A percentile compares a stretch with the other conserved stretches of the same genome.
phyloP scores from a whole-genome alignment of 2,888 invertebrate genomes.

The Tachina lurida region DNA sequence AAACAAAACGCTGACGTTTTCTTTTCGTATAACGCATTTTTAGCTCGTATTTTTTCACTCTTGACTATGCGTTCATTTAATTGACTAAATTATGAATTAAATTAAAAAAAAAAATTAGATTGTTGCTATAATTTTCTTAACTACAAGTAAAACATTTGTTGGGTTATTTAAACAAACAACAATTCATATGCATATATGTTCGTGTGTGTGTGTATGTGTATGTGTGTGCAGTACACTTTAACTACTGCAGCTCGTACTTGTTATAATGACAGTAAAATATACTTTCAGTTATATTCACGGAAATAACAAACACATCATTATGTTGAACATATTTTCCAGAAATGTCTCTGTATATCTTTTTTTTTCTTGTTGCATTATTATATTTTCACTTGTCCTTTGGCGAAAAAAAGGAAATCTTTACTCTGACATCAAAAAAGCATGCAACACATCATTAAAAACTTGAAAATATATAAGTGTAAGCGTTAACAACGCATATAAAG shows the following conservation, averaged over 20 bases:
- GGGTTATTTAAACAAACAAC: not conserved
- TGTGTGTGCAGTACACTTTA: conserved; percentile 7
- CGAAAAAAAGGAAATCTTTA: not conserved
- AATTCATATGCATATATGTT: not conserved
- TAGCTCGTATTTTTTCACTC: no score
- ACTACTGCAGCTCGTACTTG: conserved; percentile 34
- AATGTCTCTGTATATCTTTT: conserved; percentile 19
- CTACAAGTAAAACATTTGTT: not conserved
- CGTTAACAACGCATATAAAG: not conserved
- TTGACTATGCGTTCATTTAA: no score
- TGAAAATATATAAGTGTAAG: conserved; percentile 46
- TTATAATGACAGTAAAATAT: conserved; percentile 54
- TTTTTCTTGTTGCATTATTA: not conserved
- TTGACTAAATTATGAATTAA: no score
- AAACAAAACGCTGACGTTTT: no score
- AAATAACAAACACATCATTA: conserved; percentile 69
- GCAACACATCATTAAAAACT: conserved; percentile 67
- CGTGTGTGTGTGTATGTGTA: not conserved
- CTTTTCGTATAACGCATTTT: no score
- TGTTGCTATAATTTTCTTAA: no score
- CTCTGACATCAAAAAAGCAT: conserved; percentile 51
- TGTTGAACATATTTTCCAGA: conserved; percentile 54
- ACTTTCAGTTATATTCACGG: conserved; percentile 53
- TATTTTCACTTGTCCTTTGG: conserved; percentile 24
- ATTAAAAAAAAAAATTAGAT: no score